Evolutionary conservation across 2,888 invertebrate species (phyloP).

Genomic region (Drosophila meridiana): DNA sequence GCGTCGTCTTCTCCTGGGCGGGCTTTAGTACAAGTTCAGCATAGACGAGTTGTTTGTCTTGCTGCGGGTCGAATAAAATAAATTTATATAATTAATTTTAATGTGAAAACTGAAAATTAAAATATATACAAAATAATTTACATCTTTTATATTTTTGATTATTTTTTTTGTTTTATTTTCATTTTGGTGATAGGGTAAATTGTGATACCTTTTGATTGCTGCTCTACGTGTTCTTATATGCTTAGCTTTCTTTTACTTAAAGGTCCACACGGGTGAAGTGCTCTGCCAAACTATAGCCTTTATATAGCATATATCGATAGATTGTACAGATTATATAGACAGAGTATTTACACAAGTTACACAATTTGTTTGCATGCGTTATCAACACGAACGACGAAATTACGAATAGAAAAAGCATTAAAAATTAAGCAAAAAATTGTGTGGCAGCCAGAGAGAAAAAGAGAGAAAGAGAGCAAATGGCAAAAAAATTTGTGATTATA

Average conservation of each 20-base stretch:
- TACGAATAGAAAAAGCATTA: constrained; percentile 5
- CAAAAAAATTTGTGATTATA: constrained; percentile 62
- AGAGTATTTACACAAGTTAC: constrained; percentile 54
- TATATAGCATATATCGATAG: constrained; percentile 17
- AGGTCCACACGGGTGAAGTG: constrained; percentile 82
- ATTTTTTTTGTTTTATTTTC: background rate
- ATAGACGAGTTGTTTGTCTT: constrained; percentile 89
- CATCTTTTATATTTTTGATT: background rate
- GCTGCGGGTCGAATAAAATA: constrained; percentile 73
- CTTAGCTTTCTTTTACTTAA: constrained; percentile 68
- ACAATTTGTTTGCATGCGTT: constrained; percentile 58
- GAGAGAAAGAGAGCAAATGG: constrained; percentile 45
- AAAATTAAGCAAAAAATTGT: constrained; percentile 31
- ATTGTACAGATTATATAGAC: constrained; percentile 24
- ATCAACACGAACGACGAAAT: constrained; percentile 58
- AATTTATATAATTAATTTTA: background rate
- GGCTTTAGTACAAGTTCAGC: constrained; percentile 89
- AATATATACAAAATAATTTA: background rate
- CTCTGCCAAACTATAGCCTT: constrained; percentile 82
- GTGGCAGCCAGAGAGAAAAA: constrained; percentile 29
- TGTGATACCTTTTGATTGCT: constrained; percentile 60
- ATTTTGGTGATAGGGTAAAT: constrained; percentile 35
- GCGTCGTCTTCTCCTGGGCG: constrained; percentile 75
- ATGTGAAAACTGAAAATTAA: background rate
- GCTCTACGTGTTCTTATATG: constrained; percentile 14